Evolutionary conservation across 2,113 vertebrate species (phyloP).

Genomic region (Mesocricetus auratus): DNA sequence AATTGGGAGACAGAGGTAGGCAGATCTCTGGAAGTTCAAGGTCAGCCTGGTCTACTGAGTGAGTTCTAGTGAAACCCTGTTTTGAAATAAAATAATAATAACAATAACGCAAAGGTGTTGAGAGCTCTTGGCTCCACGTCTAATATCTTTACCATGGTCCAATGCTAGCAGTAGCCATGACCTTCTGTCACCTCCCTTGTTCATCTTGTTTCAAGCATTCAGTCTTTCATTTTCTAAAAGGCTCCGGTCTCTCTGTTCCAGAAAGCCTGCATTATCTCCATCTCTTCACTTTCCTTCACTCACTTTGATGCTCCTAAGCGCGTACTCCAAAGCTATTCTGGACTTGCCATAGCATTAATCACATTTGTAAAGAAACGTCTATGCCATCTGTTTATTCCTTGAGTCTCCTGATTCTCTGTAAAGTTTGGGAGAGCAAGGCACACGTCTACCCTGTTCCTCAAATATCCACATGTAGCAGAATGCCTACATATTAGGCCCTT

Average conservation of each 20-base stretch:
- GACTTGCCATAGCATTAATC: not conserved
- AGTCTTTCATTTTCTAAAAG: not conserved
- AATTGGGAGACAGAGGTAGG: too few relatives aligned
- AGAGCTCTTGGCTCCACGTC: not conserved
- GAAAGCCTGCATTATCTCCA: not conserved
- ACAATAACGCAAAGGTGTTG: not conserved
- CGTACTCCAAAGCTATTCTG: not conserved
- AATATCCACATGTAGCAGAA: not conserved
- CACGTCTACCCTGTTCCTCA: not conserved
- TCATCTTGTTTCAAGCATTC: not conserved
- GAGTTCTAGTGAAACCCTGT: too few relatives aligned
- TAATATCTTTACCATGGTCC: not conserved
- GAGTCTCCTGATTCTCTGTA: not conserved
- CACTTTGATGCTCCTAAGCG: not conserved
- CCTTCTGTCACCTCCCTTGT: not conserved
- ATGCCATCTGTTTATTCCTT: not conserved
- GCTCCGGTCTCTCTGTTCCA: not conserved
- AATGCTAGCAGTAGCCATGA: not conserved
- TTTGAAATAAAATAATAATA: too few relatives aligned
- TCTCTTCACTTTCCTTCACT: not conserved
- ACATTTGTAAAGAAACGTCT: not conserved
- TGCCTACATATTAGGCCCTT: not conserved
- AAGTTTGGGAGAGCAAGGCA: not conserved
- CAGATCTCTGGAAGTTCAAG: too few relatives aligned
- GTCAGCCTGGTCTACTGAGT: too few relatives aligned